Conservation (phyloP, 2,888 invertebrate species). For the Zaprionus obscuricornis region DNA sequence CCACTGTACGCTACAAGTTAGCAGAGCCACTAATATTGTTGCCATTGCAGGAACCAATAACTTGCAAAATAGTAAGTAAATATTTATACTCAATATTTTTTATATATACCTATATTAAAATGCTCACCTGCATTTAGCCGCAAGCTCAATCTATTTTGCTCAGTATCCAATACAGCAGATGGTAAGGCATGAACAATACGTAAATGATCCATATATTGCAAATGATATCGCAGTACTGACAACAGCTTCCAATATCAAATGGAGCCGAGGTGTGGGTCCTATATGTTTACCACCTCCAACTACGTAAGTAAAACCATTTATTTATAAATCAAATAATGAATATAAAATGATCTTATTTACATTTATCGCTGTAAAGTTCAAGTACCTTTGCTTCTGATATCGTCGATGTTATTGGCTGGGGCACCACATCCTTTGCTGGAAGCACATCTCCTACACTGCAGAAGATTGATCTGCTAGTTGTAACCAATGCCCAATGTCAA, state of each 20-base stretch:
- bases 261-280: slow-evolving; percentile 85
- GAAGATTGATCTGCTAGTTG: slow-evolving; percentile 83
- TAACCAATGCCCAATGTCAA: slow-evolving; percentile 52
- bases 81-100: neutral
- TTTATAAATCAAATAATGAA: no score
- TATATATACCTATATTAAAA: no score
- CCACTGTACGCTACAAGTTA: slow-evolving; percentile 81
- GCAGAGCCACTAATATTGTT: slow-evolving; percentile 58
- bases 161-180: slow-evolving; percentile 78
- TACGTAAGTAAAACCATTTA: slow-evolving; percentile 67
- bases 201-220: slow-evolving; percentile 16
- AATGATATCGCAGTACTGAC: slow-evolving; percentile 85
- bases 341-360: neutral
- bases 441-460: slow-evolving; percentile 82
- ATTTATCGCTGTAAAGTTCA: slow-evolving; percentile 22
- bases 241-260: slow-evolving; percentile 82
- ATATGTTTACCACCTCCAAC: slow-evolving; percentile 85
- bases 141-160: slow-evolving; percentile 62
- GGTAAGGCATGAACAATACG: slow-evolving; percentile 60
- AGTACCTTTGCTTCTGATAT: slow-evolving; percentile 56
- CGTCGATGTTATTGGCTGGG: slow-evolving; percentile 84
- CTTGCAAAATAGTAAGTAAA: slow-evolving; percentile 80
- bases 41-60: slow-evolving; percentile 85
- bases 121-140: slow-evolving; percentile 29
- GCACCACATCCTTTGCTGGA: slow-evolving; percentile 84